Base-by-base conservation (phyloP, 2,888 invertebrate genomes). In the Phyto melanocephala region DNA sequence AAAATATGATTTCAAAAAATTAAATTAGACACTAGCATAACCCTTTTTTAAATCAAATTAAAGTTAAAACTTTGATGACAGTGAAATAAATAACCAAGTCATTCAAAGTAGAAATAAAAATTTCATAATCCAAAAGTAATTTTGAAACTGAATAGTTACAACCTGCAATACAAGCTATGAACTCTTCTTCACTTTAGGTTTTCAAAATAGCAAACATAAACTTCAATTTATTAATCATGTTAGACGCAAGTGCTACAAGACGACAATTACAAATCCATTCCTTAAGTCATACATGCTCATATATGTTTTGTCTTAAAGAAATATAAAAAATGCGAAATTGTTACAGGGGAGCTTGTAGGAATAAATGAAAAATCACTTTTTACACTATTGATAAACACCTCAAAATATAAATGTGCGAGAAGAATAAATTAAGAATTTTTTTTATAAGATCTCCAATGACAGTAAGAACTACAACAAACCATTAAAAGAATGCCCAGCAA, bases 351-450 rank as follows among this genome's bases (percentile, higher is more conserved):
- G n/a, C 11, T 65, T 52, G 54, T 45, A 63, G 2, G 17, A 35
- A 47, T 45, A 54, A 37, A 28, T 45, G 35, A 35, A 71, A 54
- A 47, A 70, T 70, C 52, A 56, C n/a, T 54, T 56, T 24, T n/a
- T n/a, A 15, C 8, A 81, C 86, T 86, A 86, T 87, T 88, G 87
- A 88, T 88, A 88, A 88, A 88, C 87, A 88, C 87, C 88, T 88
- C 86, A 87, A 84, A 71, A 75, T 45, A 40, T 22, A 42, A 78
- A 80, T 68, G 28, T 24, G 40, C 13, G 35, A 24, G 11, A 40
- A 67, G n/a, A 47, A 58, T 37, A 35, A 20, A 33, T 24, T 15
- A 22, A 33, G 17, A 72, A 40, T 58, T 50, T 35, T 78, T 77
- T 56, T 42, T 74, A 17, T n/a, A 22, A 37, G 56, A 63, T 45